These are phyloP conservation scores for Mellilla xanthometata DNA, from an alignment of 2,888 invertebrate genomes.

Conservation along the genomic window DNA sequence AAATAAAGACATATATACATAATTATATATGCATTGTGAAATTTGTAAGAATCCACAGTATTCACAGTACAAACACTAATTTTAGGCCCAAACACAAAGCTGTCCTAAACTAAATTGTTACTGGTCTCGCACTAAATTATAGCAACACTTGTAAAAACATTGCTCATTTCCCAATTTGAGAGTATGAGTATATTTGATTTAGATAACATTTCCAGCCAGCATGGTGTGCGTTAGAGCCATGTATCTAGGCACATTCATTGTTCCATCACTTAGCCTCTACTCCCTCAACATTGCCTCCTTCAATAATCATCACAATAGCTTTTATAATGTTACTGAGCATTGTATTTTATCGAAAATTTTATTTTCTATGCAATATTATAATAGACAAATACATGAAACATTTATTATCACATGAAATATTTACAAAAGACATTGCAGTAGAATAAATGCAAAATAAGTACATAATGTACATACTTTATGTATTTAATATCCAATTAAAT, in stretches of 20 bases:
- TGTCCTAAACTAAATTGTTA: not conserved
- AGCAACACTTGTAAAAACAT: not conserved
- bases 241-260: too few species aligned
- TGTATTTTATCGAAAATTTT: conserved; percentile 21
- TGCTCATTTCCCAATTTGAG: too few species aligned
- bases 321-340: conserved; percentile 7
- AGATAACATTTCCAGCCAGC: too few species aligned
- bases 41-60: not conserved
- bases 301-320: too few species aligned
- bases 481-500: too few species aligned
- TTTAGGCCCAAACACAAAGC: conserved; percentile 9
- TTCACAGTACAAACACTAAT: conserved; percentile 9
- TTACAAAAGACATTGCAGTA: conserved; percentile 11
- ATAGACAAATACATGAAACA: conserved; percentile 1
- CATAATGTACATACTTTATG: not conserved
- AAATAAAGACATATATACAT: too few species aligned
- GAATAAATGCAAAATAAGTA: conserved; percentile 6
- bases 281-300: too few species aligned
- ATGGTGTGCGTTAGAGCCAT: too few species aligned
- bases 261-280: too few species aligned
- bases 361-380: conserved; percentile 20
- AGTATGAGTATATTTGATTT: too few species aligned
- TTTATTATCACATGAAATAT: conserved; percentile 13
- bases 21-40: too few species aligned
- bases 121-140: conserved; percentile 1